These are phyloP conservation scores for Aphidoletes aphidimyza DNA, from an alignment of 2,888 invertebrate species.

Conservation along the genomic window DNA sequence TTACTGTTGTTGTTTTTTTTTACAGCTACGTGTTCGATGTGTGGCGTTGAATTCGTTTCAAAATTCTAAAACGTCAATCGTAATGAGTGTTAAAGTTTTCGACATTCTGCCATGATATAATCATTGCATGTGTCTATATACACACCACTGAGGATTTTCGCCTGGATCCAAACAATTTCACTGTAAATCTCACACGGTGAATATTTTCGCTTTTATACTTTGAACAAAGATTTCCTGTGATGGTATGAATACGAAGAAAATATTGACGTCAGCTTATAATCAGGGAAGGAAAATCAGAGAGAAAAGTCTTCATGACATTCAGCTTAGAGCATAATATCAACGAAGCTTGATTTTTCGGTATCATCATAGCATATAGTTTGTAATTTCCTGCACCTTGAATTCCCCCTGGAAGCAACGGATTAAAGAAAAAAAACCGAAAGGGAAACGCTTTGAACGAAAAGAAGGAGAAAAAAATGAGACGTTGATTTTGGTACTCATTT, in stretches of 20 bases:
- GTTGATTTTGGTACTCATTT: not conserved
- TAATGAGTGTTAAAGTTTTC: not conserved
- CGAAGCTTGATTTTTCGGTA: not conserved
- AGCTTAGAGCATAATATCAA: not conserved
- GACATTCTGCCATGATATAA: not conserved
- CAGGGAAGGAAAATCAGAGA: not conserved
- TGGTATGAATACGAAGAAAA: not conserved
- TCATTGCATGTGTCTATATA: not conserved
- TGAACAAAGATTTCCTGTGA: constrained; percentile 14
- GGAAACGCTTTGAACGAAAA: not conserved
- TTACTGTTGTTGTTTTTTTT: not conserved
- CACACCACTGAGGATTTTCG: too few species aligned
- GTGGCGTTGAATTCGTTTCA: not conserved
- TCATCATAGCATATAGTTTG: not conserved
- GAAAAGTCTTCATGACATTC: not conserved
- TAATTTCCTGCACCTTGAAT: constrained; percentile 40
- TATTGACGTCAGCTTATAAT: not conserved
- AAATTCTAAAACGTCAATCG: too few species aligned
- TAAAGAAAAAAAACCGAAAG: not conserved
- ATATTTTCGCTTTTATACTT: not conserved
- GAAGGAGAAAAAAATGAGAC: not conserved
- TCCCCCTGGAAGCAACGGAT: not conserved
- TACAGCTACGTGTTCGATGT: not conserved
- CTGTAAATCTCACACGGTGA: too few species aligned
- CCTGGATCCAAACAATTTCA: too few species aligned